Evolutionary conservation across 2,888 invertebrate species (phyloP).

Genomic region (Mythimna vitellina): DNA sequence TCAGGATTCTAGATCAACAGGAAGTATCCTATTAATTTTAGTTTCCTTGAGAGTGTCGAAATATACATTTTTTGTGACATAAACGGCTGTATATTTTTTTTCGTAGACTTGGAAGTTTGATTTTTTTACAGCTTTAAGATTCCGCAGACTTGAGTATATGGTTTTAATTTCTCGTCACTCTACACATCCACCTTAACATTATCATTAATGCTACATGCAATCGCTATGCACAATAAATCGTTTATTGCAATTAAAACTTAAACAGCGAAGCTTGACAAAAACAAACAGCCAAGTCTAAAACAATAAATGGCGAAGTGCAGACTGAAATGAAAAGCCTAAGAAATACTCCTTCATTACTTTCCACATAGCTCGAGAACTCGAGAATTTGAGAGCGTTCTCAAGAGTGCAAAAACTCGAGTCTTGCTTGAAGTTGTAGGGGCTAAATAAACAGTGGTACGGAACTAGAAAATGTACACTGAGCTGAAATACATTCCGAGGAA

Average conservation of each 20-base stretch:
- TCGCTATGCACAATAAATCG: too few relatives aligned
- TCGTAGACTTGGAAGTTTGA: too few relatives aligned
- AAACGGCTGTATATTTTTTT: too few relatives aligned
- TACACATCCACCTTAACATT: too few relatives aligned
- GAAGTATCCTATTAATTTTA: too few relatives aligned
- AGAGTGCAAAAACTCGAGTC: slow-evolving; percentile 44
- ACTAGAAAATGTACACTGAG: slow-evolving; percentile 36
- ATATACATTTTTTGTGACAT: too few relatives aligned
- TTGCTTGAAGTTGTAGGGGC: slow-evolving; percentile 32
- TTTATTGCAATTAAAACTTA: background rate
- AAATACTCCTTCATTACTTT: slow-evolving; percentile 61
- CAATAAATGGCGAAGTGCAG: slow-evolving; percentile 41
- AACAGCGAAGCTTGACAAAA: slow-evolving; percentile 22
- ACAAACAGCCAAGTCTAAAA: slow-evolving; percentile 10
- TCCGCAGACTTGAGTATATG: too few relatives aligned
- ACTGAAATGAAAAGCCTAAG: slow-evolving; percentile 55
- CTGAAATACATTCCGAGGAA: slow-evolving; percentile 20
- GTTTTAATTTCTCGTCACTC: too few relatives aligned
- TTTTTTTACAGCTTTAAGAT: too few relatives aligned
- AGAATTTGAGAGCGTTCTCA: slow-evolving; percentile 41
- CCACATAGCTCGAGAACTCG: slow-evolving; percentile 28
- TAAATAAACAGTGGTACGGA: slow-evolving; percentile 50
- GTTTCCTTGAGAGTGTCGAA: too few relatives aligned
- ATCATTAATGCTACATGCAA: too few relatives aligned
- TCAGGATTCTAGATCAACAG: too few relatives aligned